Conservation (phyloP, 1,140 invertebrate species). For the Eurosta solidaginis region DNA sequence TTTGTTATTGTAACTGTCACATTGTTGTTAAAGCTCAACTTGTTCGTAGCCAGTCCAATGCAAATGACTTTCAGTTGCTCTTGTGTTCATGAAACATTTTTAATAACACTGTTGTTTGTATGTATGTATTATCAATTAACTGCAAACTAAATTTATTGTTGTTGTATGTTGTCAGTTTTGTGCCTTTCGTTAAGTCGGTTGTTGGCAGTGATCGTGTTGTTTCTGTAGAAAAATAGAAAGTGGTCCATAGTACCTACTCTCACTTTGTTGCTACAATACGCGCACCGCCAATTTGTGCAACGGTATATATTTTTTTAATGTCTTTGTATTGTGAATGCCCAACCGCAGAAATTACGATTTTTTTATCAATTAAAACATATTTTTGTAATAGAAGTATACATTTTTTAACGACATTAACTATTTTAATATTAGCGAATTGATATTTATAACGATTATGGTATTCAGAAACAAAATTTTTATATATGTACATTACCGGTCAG, state of each 20-base stretch:
- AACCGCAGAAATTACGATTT: slow-evolving; percentile 10
- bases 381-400: not conserved
- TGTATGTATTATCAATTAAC: slow-evolving; percentile 14
- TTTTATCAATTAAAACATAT: not conserved
- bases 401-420: too few relatives aligned
- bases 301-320: slow-evolving; percentile 21
- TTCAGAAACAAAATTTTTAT: too few relatives aligned
- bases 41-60: not conserved
- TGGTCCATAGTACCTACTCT: slow-evolving; percentile 54
- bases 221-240: slow-evolving; percentile 59
- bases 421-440: too few relatives aligned
- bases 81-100: not conserved
- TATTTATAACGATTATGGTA: too few relatives aligned
- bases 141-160: slow-evolving; percentile 39
- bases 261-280: slow-evolving; percentile 39
- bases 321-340: not conserved
- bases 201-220: not conserved
- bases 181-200: not conserved
- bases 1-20: not conserved
- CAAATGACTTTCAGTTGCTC: not conserved
- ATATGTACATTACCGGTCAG: too few relatives aligned
- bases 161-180: not conserved
- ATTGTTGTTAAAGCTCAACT: not conserved
- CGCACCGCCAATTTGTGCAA: slow-evolving; percentile 35
- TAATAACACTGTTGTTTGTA: not conserved